Conservation (phyloP, 2,113 vertebrate genomes). For the Monarcha castaneiventris region DNA sequence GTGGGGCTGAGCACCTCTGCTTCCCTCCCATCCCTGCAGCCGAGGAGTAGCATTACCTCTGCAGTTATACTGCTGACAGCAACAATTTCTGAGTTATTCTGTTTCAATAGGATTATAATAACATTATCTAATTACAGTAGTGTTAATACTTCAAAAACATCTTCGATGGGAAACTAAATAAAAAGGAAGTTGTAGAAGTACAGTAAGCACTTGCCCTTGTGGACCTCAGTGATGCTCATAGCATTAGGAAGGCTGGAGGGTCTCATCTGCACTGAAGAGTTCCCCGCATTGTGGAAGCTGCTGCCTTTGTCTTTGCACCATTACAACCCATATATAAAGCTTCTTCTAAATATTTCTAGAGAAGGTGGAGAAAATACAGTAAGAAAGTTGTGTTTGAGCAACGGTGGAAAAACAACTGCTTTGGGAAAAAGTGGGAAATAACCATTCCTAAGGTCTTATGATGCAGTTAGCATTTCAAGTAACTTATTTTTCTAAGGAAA, state of each 20-base stretch:
- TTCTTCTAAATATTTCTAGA: background rate
- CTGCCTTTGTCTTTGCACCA: background rate
- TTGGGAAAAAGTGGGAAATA: background rate
- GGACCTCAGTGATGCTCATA: background rate
- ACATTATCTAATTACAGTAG: background rate
- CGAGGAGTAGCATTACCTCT: background rate
- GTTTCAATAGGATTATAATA: background rate
- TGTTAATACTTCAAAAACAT: background rate
- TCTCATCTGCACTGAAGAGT: background rate
- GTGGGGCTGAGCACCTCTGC: background rate
- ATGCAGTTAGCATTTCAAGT: conserved; percentile 27
- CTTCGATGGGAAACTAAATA: background rate
- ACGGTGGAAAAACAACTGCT: background rate
- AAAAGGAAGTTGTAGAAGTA: background rate
- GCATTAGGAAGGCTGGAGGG: background rate
- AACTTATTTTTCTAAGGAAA: conserved; percentile 10
- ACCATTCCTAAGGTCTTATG: background rate
- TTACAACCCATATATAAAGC: background rate
- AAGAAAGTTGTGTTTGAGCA: background rate
- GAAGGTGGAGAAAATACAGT: background rate
- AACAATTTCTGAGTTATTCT: background rate
- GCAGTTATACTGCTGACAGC: background rate
- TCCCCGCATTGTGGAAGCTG: background rate
- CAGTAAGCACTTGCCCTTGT: background rate
- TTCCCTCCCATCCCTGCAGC: background rate